phyloP scores from a whole-genome alignment of 2,113 vertebrate genomes.

The Climacteris rufus region DNA sequence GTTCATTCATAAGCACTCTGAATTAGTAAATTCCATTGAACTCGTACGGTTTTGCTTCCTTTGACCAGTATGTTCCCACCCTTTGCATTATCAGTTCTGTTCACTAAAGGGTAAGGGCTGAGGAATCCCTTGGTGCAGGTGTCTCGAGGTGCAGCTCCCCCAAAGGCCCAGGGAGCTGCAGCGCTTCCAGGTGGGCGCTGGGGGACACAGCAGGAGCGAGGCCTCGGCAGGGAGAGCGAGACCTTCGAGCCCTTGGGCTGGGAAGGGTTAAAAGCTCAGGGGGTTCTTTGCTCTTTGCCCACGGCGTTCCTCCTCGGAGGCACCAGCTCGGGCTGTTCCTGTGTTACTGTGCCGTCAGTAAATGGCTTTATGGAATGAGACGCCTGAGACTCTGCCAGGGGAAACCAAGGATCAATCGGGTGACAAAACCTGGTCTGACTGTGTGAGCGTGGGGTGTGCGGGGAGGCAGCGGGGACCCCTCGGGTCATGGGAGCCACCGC shows the following conservation, averaged over 20 bases:
- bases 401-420: neutral
- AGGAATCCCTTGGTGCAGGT: accelerated
- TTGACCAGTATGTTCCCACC: neutral
- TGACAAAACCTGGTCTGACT: neutral
- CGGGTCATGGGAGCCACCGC: neutral
- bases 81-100: neutral
- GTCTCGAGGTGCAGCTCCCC: neutral
- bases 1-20: neutral
- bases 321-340: neutral
- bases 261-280: neutral
- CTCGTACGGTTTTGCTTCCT: neutral
- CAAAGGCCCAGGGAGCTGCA: neutral
- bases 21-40: neutral
- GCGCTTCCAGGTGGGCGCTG: neutral
- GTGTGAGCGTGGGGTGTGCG: no score
- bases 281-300: neutral
- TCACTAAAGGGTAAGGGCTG: neutral
- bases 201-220: neutral
- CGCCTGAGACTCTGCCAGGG: neutral
- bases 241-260: neutral
- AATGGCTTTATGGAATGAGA: neutral
- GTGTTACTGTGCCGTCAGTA: no score
- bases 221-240: neutral
- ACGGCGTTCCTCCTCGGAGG: neutral
- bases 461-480: neutral